A percentile compares a stretch with the other conserved stretches of the same genome.
phyloP scores from a whole-genome alignment of 1,140 invertebrate species.

The Listronotus oregonensis region DNA sequence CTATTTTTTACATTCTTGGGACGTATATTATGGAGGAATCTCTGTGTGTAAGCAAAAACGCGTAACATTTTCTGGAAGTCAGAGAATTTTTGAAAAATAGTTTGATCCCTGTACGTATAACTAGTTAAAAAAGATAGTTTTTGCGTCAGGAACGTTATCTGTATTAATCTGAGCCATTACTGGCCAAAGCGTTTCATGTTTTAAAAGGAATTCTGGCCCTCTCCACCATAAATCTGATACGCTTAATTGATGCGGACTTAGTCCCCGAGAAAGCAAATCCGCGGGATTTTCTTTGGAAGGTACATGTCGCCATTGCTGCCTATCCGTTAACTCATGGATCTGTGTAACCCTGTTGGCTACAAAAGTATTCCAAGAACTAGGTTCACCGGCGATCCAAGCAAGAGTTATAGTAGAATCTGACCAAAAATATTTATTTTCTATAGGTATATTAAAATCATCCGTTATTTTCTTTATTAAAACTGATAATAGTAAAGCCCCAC shows the following conservation, averaged over 20 bases:
- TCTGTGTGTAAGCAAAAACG: background rate
- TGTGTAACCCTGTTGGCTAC: conserved; percentile 52
- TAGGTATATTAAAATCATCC: background rate
- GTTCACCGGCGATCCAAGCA: conserved; percentile 23
- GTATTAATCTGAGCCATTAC: background rate
- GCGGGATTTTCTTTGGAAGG: conserved; percentile 44
- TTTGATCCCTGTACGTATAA: background rate
- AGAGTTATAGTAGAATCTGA: conserved; percentile 22
- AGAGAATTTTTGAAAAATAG: background rate
- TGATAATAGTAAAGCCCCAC: conserved; percentile 34
- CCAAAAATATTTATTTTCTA: background rate
- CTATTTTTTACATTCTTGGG: background rate
- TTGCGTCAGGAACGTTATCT: background rate
- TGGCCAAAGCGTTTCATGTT: conserved; percentile 2
- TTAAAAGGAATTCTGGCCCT: conserved; percentile 36
- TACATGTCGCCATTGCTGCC: conserved; percentile 47
- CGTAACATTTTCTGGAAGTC: background rate
- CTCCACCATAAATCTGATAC: conserved; percentile 50
- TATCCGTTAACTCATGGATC: conserved; percentile 48
- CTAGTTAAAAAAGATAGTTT: background rate
- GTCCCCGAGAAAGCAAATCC: conserved; percentile 43
- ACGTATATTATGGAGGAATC: background rate
- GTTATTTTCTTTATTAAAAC: conserved; percentile 15
- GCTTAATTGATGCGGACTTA: conserved; percentile 33
- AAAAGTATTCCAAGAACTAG: conserved; percentile 49